Evolutionary conservation across 2,113 vertebrate genomes (phyloP), one percentile per base, ranked within the genome.

Genomic region (Poeciliopsis retropinna): DNA sequence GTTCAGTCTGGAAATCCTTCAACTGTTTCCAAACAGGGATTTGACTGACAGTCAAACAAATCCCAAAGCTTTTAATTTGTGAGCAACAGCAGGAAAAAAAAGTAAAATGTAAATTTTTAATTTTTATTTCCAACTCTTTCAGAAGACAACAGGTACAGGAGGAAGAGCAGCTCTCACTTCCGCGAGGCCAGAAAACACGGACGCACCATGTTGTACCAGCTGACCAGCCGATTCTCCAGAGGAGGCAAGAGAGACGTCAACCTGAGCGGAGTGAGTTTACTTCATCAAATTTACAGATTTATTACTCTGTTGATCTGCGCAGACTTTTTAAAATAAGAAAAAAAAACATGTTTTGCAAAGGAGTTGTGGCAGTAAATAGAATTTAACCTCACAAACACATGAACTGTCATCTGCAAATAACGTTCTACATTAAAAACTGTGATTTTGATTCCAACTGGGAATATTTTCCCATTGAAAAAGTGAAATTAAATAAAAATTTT

Each of bases 201-300:
- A 66, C 93, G 86, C 28, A 96, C 94, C 0, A 94, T 96, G 81
- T 87, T 99, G 51, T 95, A 94, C 87, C 95, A 95, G 3, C 92
- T 98, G 78, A 95, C 95, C 73, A 94, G 90, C 70, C 96, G 95
- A 57, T 96, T 97, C 86, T 91, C 91, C 14, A 93, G 92, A 30
- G 91, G 93, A 67, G 87, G 95, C 86, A 96, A 89, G 28, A 63
- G 92, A n/a, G 92, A 95, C 6, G 82, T 93, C 88, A 97, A 96
- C 90, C 90, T 97, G 72, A 94, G 93, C 57, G 94, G 90, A 0
- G 97, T 99, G 90, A 97, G 96, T 66, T 66, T 7, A 66, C 4
- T 14, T 41, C 13, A 14, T 15, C 32, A 67, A 17, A 22, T 11
- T 57, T 57, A 17, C 8, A 10, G 51, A 25, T 47, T 47, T 15